Evolutionary conservation across 2,888 invertebrate genomes (phyloP).

Genomic region (Drosophila paramelanica): DNA sequence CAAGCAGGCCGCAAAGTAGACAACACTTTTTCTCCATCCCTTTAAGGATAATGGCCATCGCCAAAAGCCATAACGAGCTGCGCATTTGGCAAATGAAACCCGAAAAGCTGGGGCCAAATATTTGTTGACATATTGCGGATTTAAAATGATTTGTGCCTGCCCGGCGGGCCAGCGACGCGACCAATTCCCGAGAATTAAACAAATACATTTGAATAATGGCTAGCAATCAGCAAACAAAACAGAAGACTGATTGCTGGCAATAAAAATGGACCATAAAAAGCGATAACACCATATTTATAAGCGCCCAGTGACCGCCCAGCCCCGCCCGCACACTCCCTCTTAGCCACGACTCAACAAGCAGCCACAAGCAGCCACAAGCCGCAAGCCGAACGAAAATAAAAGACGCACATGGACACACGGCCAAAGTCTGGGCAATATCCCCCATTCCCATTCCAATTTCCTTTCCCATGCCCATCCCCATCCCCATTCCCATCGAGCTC

Average conservation of each 20-base stretch:
- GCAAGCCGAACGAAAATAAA: slow-evolving; percentile 46
- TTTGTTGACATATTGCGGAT: slow-evolving; percentile 81
- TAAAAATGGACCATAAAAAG: slow-evolving; percentile 82
- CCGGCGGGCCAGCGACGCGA: slow-evolving; percentile 5
- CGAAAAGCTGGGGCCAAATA: slow-evolving; percentile 53
- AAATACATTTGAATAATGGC: slow-evolving; percentile 80
- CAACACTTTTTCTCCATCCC: slow-evolving; percentile 13
- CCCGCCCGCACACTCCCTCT: too few species aligned
- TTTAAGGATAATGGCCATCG: slow-evolving; percentile 41
- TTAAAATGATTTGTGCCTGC: slow-evolving; percentile 77
- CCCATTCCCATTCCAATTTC: neutral
- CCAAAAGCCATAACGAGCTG: slow-evolving; percentile 71
- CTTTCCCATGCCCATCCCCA: slow-evolving; percentile 5
- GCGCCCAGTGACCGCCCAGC: slow-evolving; percentile 15
- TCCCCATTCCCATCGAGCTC: slow-evolving; percentile 24
- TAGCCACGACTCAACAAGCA: slow-evolving; percentile 50
- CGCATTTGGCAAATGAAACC: slow-evolving; percentile 33
- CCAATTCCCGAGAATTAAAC: slow-evolving; percentile 76
- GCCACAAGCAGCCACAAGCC: slow-evolving; percentile 50
- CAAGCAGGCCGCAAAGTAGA: neutral
- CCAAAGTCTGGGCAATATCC: slow-evolving; percentile 20
- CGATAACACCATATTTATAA: slow-evolving; percentile 83
- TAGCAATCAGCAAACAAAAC: slow-evolving; percentile 78
- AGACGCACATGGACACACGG: slow-evolving; percentile 31
- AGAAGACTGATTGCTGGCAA: slow-evolving; percentile 81